Evolutionary conservation across 2,113 vertebrate species (phyloP).

Genomic region (Mirza zaza): DNA sequence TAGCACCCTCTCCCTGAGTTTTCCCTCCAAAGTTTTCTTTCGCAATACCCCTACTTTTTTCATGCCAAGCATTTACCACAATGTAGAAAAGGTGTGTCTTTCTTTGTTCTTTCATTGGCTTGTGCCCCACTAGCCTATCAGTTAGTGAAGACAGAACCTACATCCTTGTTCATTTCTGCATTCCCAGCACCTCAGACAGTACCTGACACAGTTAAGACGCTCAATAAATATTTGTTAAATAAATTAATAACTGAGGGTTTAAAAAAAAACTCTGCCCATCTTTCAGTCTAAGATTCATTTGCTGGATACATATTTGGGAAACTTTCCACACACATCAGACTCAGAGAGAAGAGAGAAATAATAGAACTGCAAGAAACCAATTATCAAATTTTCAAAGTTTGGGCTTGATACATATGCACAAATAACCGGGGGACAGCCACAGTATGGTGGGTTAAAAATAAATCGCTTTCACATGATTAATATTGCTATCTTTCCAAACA

Average conservation of each 20-base stretch:
- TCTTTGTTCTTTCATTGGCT: neutral
- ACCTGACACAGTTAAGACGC: neutral
- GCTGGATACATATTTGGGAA: conserved; percentile 4
- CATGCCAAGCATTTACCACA: neutral
- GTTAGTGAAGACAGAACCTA: neutral
- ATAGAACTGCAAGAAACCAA: conserved; percentile 49
- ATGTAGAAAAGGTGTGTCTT: neutral
- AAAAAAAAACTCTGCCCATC: neutral
- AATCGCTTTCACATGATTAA: conserved; percentile 36
- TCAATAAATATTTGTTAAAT: neutral
- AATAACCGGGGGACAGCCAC: conserved; percentile 19
- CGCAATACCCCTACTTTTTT: neutral
- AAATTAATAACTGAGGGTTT: neutral
- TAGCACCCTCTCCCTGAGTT: neutral
- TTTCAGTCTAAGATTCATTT: conserved; percentile 32
- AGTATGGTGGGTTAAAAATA: conserved; percentile 45
- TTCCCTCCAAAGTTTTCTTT: neutral
- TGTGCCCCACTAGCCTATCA: neutral
- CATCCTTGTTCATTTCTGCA: neutral
- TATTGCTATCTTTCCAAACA: conserved; percentile 56
- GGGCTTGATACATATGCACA: conserved; percentile 48
- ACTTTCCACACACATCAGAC: conserved; percentile 26
- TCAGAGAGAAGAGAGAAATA: conserved; percentile 29
- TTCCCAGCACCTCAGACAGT: neutral
- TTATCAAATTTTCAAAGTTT: conserved; percentile 62